These are phyloP conservation scores for Spilarctia lutea DNA, from an alignment of 2,888 invertebrate genomes.

Conservation along the genomic window DNA sequence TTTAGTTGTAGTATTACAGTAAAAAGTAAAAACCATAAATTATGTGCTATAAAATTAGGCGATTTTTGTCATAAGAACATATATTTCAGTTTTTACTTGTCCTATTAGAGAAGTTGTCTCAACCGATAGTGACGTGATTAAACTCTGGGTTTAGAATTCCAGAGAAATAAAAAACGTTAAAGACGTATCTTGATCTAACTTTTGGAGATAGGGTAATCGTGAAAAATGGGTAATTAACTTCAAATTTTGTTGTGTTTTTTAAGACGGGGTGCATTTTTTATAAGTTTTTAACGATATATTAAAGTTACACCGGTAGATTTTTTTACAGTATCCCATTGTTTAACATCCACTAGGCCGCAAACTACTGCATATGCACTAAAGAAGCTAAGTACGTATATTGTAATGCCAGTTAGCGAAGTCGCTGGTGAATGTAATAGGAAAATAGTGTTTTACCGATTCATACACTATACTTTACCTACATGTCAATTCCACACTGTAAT, in stretches of 20 bases:
- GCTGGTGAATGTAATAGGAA: no score
- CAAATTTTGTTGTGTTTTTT: background rate
- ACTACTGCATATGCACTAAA: background rate
- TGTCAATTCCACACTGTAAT: background rate
- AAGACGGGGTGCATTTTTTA: background rate
- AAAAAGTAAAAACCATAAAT: no score
- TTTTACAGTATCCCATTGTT: background rate
- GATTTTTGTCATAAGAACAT: background rate
- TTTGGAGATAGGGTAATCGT: constrained; percentile 4
- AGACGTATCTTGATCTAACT: constrained; percentile 13
- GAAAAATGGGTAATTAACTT: constrained; percentile 14
- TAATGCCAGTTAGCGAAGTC: no score
- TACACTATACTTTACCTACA: background rate
- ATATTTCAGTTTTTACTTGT: background rate
- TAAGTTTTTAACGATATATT: background rate
- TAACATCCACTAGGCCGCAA: background rate
- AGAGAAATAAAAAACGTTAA: constrained; percentile 4
- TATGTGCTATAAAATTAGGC: no score
- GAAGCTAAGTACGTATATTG: no score
- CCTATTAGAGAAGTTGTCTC: background rate
- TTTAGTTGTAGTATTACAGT: no score
- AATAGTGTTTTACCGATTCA: background rate
- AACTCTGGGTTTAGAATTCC: constrained; percentile 12
- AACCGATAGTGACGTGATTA: constrained; percentile 5
- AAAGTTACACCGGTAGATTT: background rate